Conservation (phyloP, 2,888 invertebrate species). For the Tipula unca region DNA sequence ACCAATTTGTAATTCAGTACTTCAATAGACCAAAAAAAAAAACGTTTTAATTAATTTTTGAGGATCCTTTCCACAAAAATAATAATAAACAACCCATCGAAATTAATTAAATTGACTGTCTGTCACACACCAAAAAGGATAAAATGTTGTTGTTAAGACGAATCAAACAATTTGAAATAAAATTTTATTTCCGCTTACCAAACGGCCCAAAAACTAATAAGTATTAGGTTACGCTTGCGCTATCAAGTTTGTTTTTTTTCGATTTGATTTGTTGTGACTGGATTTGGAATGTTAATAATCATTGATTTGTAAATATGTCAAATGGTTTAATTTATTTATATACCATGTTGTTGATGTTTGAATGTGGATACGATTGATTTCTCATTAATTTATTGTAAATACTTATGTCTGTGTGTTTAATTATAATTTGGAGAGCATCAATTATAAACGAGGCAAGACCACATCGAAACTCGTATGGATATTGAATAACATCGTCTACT, state of each 20-base stretch:
- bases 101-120: neutral
- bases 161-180: too few species aligned
- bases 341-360: neutral
- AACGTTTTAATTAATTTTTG: neutral
- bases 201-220: neutral
- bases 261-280: neutral
- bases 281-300: neutral
- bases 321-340: neutral
- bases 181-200: conserved; percentile 14
- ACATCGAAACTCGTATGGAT: neutral
- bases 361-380: neutral
- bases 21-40: neutral
- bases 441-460: neutral
- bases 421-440: neutral
- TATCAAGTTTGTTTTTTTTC: neutral
- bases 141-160: too few species aligned
- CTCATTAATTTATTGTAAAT: neutral
- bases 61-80: neutral
- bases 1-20: neutral
- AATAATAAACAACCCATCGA: neutral
- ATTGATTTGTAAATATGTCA: neutral
- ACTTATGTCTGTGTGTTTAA: neutral
- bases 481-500: neutral
- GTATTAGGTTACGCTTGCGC: neutral
- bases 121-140: neutral